A percentile compares a stretch with the other conserved stretches of the same genome.
Evolutionary conservation across 2,888 invertebrate genomes (phyloP).

Genomic region (Onthophagus sagittarius): DNA sequence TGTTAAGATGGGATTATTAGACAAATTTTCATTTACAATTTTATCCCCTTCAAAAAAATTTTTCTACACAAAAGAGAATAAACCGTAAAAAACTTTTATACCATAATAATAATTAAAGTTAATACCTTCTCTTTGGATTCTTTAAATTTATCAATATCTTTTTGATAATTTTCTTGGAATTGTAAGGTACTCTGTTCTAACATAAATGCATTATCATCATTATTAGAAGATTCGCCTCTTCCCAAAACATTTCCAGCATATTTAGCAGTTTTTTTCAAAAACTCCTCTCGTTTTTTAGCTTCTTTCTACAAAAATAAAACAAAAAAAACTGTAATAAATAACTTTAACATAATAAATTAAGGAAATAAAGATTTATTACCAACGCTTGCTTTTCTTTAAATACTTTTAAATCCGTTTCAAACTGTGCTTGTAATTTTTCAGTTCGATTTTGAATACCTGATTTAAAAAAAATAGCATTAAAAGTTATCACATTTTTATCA

Average conservation of each 20-base stretch:
- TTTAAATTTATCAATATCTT: no score
- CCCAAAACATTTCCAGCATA: constrained; percentile 11
- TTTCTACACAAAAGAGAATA: no score
- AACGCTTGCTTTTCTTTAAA: constrained; percentile 43
- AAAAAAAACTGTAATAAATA: neutral
- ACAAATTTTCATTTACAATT: no score
- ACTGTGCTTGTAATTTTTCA: constrained; percentile 48
- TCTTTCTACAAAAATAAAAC: constrained; percentile 34
- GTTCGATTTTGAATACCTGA: constrained; percentile 44
- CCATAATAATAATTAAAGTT: no score
- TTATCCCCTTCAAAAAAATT: no score
- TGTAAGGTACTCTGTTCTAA: no score
- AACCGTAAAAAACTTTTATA: no score
- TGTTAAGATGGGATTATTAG: no score
- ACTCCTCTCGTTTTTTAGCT: constrained; percentile 36
- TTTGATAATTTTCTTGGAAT: no score
- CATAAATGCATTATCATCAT: neutral
- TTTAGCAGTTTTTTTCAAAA: constrained; percentile 30
- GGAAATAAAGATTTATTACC: constrained; percentile 31
- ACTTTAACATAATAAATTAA: no score
- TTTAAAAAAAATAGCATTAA: neutral
- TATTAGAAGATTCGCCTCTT: neutral
- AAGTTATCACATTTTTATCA: no score
- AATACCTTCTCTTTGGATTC: no score
- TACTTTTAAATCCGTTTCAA: constrained; percentile 40